Percentiles rank a stretch among this genome's conserved stretches.
Conservation (phyloP, 2,888 invertebrate species). For the Tipula confusa region DNA sequence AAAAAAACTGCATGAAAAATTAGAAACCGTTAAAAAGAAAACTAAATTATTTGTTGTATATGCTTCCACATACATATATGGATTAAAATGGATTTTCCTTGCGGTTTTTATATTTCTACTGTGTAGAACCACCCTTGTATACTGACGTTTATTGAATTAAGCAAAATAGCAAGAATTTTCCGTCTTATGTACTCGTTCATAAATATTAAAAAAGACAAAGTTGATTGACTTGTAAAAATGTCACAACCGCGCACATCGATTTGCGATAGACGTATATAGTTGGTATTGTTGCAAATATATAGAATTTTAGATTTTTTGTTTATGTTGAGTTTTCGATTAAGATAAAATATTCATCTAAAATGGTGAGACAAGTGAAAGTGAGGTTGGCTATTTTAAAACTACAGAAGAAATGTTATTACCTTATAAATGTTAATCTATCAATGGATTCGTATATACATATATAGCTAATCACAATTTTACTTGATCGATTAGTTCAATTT, state of each 20-base stretch:
- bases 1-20: background rate
- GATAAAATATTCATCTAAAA: background rate
- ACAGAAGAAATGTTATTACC: background rate
- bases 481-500: no score
- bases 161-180: background rate
- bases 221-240: background rate
- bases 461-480: no score
- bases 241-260: background rate
- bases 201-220: background rate
- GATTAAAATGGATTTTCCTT: background rate
- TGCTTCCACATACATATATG: no score
- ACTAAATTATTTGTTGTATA: background rate
- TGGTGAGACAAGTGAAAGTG: background rate
- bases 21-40: slow-evolving; percentile 25
- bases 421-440: no score
- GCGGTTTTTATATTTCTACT: background rate
- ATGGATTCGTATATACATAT: background rate
- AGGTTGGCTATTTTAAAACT: background rate
- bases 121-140: background rate
- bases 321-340: background rate
- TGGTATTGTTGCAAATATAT: background rate
- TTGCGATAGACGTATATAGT: background rate
- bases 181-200: background rate
- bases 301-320: background rate
- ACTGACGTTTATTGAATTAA: background rate